Percentiles rank a stretch among this genome's conserved stretches.
Conservation (phyloP, 1,140 invertebrate species). For the Prorops nasuta region DNA sequence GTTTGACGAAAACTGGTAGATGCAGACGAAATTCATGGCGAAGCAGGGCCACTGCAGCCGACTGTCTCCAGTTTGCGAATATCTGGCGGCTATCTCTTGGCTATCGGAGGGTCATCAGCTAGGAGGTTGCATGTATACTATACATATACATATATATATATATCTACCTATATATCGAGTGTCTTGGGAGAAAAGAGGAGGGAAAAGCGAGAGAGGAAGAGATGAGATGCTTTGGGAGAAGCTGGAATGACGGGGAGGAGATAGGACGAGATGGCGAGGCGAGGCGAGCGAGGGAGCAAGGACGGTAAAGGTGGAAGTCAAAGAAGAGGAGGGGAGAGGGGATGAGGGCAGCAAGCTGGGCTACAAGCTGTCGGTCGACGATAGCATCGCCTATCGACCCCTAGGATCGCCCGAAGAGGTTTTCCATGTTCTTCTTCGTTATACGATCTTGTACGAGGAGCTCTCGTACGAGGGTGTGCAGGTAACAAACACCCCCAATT, state of each 20-base stretch:
- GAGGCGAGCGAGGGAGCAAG: not conserved
- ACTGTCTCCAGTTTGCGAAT: conserved; percentile 42
- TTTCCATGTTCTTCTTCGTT: conserved; percentile 57
- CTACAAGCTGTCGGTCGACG: conserved; percentile 49
- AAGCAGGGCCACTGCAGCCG: conserved; percentile 25
- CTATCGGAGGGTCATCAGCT: conserved; percentile 44
- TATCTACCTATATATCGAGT: conserved; percentile 12
- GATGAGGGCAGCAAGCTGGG: conserved; percentile 32
- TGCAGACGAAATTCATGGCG: conserved; percentile 35
- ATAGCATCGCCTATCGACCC: conserved; percentile 53
- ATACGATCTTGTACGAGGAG: conserved; percentile 50
- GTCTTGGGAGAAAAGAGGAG: not conserved
- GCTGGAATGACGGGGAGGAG: no score
- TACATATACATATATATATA: conserved; percentile 19
- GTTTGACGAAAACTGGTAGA: conserved; percentile 22
- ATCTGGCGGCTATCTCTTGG: conserved; percentile 41
- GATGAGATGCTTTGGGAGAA: no score
- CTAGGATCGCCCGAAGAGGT: conserved; percentile 52
- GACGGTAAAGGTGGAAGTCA: conserved; percentile 9
- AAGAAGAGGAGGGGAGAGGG: conserved; percentile 17
- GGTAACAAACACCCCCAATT: conserved; percentile 56
- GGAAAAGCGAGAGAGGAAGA: not conserved
- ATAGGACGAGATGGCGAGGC: not conserved
- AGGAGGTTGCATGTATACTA: conserved; percentile 23
- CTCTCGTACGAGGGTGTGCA: conserved; percentile 45